These are phyloP conservation scores for Tetragonula carbonaria DNA, from an alignment of 2,888 invertebrate species.

Conservation along the genomic window DNA sequence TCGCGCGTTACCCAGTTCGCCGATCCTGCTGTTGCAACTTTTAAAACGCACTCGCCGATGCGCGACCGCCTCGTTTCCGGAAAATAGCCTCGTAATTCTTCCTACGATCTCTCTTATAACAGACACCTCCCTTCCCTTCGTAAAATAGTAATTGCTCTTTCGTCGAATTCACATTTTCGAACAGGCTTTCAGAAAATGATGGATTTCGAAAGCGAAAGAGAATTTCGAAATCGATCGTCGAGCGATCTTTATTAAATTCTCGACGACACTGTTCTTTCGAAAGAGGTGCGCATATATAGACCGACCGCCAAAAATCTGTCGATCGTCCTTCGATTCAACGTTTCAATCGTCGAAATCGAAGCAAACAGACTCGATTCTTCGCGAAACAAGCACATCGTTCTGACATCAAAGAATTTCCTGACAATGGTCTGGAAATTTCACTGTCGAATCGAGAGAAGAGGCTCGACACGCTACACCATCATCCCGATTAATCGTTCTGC, in stretches of 20 bases:
- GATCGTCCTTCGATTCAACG: no score
- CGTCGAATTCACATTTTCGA: no score
- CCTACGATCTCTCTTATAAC: not conserved
- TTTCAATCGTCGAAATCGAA: not conserved
- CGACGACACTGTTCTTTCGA: no score
- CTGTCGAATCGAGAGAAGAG: not conserved
- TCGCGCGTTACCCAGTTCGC: conserved; percentile 20
- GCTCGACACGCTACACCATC: not conserved
- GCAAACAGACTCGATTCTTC: not conserved
- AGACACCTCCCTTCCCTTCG: not conserved
- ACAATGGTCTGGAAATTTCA: not conserved
- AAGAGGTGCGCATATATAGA: no score
- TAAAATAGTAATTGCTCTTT: not conserved
- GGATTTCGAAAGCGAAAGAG: no score
- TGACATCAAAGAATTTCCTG: not conserved
- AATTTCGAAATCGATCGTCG: no score
- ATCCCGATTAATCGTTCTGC: not conserved
- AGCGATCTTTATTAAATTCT: no score
- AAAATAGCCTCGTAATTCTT: not conserved
- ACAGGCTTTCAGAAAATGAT: no score
- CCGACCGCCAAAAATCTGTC: no score
- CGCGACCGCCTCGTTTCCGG: not conserved
- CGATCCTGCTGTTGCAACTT: conserved; percentile 10
- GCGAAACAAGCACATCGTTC: not conserved
- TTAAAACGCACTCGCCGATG: conserved; percentile 32